Base-by-base conservation (phyloP, 2,113 vertebrate genomes). In the Alethe diademata region DNA sequence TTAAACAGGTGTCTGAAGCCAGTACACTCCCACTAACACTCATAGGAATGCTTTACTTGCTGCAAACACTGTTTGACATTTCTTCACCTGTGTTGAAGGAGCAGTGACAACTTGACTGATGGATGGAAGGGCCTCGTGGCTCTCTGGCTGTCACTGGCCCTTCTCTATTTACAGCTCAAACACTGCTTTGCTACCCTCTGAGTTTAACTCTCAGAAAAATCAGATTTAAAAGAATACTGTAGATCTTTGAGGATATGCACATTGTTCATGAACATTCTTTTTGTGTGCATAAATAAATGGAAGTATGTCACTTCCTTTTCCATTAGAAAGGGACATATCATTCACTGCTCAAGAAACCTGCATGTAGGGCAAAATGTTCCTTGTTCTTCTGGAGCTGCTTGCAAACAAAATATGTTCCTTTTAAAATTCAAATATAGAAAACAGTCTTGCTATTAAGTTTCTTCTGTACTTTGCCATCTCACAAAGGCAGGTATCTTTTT, bases 11-110 rank as follows among this genome's bases (percentile, higher is more conserved):
- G 47, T 76, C 58, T 78, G 54, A n/a, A 93, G 78, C 35, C 45
- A 86, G 31, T 73, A 47, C 19, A n/a, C 29, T 66, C 26, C 38
- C 35, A 54, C 35, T 62, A 62, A 69, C 20, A 15, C 58, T 79
- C 85, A 23, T 6, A 38, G 47, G 36, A 95, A 75, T 76, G 53
- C 42, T 85, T 75, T 82, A 35, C 66, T 90, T 86, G 40, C 71
- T 73, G 71, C 57, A 79, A 72, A 82, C 69, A 25, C 61, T 88
- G 62, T 94, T 94, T 96, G 88, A 78, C 48, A 14, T 88, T 96
- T 93, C 81, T 38, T 94, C 75, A 76, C 38, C 50, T 83, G 14
- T 62, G 26, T 53, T 86, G 93, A 92, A 88, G 64, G 58, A 33
- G n/a, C 57, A 83, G 36, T 73, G 74, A 86, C 74, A 91, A 25